These are phyloP conservation scores for zebrafish (Danio rerio) DNA, from an alignment of 2,113 vertebrate species.

Conservation along the genomic window GRCz12tu NC_133181.1:43672501-43673000, in stretches of 20 bases:
- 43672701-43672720: constrained; percentile 62
- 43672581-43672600: neutral
- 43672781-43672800: neutral
- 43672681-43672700: constrained; percentile 72
- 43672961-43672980: constrained; percentile 37
- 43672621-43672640: constrained; percentile 68
- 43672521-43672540: too few relatives aligned
- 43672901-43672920: constrained; percentile 52
- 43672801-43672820: neutral
- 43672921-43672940: constrained; percentile 35
- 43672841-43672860: neutral
- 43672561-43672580: too few relatives aligned
- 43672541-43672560: too few relatives aligned
- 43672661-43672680: constrained; percentile 65
- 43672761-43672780: neutral
- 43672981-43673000: constrained; percentile 29
- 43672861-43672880: constrained; percentile 1
- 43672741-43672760: constrained; percentile 9
- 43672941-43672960: constrained; percentile 43
- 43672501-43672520: too few relatives aligned
- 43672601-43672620: constrained; percentile 58
- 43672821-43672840: neutral
- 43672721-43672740: neutral
- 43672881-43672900: constrained; percentile 33
- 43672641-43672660: constrained; percentile 60